A percentile compares a stretch with the other conserved stretches of the same genome.
phyloP scores from a whole-genome alignment of 1,140 invertebrate genomes.

The Oscheius sp. region DNA sequence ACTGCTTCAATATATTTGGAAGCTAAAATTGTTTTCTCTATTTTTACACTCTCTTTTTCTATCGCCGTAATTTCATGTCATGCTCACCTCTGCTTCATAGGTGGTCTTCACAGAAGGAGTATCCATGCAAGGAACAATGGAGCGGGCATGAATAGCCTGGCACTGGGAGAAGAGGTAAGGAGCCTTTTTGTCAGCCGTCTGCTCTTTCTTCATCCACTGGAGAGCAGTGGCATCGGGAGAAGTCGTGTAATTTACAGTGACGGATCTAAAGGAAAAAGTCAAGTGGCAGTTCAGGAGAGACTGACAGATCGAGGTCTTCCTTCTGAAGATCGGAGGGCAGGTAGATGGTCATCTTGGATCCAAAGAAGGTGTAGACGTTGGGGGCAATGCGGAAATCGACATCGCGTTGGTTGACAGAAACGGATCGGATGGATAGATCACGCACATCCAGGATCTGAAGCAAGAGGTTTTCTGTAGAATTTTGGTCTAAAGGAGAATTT shows the following conservation, averaged over 20 bases:
- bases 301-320: slow-evolving; percentile 19
- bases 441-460: slow-evolving; percentile 76
- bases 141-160: slow-evolving; percentile 77
- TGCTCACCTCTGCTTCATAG: slow-evolving; percentile 75
- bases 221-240: slow-evolving; percentile 73
- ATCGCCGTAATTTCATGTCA: too few species aligned
- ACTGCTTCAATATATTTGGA: slow-evolving; percentile 64
- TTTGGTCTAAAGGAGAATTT: background rate
- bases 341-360: slow-evolving; percentile 74
- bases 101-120: slow-evolving; percentile 84
- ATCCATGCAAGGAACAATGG: slow-evolving; percentile 86
- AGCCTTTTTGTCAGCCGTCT: slow-evolving; percentile 77
- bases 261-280: slow-evolving; percentile 65
- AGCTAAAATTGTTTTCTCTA: background rate
- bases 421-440: slow-evolving; percentile 69
- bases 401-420: slow-evolving; percentile 62
- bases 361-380: slow-evolving; percentile 69
- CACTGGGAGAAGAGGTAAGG: slow-evolving; percentile 70
- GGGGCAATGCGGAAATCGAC: slow-evolving; percentile 69
- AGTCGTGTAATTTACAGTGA: slow-evolving; percentile 76
- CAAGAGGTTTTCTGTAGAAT: slow-evolving; percentile 37
- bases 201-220: slow-evolving; percentile 81
- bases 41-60: background rate
- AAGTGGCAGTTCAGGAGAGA: background rate
- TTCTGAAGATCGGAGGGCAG: slow-evolving; percentile 65